Conservation (phyloP, 2,113 vertebrate species). For the Myotis lucifugus region DNA sequence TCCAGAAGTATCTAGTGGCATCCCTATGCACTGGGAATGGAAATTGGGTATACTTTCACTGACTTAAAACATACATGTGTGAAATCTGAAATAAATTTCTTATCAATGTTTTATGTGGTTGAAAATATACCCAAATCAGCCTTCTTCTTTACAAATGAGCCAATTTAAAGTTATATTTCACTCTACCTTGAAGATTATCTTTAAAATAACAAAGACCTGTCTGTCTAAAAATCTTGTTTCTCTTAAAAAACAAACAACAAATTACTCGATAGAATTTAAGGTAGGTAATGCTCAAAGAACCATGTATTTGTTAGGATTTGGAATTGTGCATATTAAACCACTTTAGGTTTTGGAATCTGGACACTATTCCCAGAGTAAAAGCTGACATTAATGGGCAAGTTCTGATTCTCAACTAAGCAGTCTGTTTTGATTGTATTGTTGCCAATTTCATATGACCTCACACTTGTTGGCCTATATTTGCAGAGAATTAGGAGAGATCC, state of each 20-base stretch:
- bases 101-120: background rate
- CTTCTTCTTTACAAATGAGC: background rate
- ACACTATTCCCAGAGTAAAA: background rate
- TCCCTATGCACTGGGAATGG: background rate
- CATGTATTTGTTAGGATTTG: background rate
- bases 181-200: background rate
- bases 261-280: background rate
- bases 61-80: background rate
- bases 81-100: background rate
- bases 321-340: background rate
- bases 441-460: background rate
- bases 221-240: background rate
- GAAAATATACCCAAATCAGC: slow-evolving; percentile 1
- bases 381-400: background rate
- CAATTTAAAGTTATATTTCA: background rate
- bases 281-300: background rate
- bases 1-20: background rate
- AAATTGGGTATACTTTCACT: slow-evolving; percentile 7
- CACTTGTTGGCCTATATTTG: background rate
- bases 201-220: background rate
- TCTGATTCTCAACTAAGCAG: background rate
- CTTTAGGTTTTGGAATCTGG: background rate
- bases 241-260: background rate
- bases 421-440: background rate
- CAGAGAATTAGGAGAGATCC: background rate